Conservation (phyloP, 2,113 vertebrate species). For the Spermophilus dauricus region DNA sequence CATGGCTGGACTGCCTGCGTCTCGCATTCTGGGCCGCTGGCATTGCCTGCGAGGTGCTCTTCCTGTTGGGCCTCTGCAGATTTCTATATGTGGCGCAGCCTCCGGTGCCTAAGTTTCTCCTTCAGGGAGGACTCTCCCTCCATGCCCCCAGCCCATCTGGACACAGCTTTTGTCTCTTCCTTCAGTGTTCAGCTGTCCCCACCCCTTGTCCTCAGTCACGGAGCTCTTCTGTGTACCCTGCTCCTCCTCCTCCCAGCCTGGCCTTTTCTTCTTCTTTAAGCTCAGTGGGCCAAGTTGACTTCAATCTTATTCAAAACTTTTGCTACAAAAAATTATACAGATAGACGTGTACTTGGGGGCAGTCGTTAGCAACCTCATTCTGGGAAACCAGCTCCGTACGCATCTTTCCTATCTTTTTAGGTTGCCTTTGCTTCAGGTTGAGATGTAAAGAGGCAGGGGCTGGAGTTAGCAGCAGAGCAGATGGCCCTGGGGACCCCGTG, state of each 20-base stretch:
- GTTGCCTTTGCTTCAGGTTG: not conserved
- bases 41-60: not conserved
- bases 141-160: not conserved
- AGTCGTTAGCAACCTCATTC: not conserved
- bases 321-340: not conserved
- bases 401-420: conserved; percentile 10
- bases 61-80: too few species aligned
- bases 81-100: not conserved
- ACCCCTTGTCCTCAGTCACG: not conserved
- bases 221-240: not conserved
- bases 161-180: not conserved
- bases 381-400: not conserved
- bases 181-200: not conserved
- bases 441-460: not conserved
- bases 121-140: not conserved
- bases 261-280: not conserved
- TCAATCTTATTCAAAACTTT: not conserved
- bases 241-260: not conserved
- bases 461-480: not conserved
- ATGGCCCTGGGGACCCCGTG: not conserved
- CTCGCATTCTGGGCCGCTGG: too few species aligned
- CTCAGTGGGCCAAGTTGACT: not conserved
- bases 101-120: not conserved
- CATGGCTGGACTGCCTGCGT: not conserved
- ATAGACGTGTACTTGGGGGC: not conserved